Evolutionary conservation across 2,888 invertebrate species (phyloP).

Genomic region (Spodoptera picta): DNA sequence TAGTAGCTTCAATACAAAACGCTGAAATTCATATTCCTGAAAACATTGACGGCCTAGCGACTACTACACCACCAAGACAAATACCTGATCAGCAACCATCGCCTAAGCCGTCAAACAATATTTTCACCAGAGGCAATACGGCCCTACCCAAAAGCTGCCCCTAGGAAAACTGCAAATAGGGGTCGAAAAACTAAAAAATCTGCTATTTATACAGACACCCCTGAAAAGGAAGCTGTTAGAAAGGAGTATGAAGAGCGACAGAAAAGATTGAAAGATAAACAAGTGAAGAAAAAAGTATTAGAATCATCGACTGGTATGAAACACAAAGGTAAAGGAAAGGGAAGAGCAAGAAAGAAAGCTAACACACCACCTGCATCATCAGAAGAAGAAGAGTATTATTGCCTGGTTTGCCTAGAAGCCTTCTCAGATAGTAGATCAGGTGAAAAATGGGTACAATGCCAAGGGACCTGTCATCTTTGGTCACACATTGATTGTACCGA

Average conservation of each 20-base stretch:
- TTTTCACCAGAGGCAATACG: conserved; percentile 46
- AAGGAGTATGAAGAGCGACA: conserved; percentile 37
- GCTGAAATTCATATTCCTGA: conserved; percentile 5
- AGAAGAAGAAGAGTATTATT: conserved; percentile 23
- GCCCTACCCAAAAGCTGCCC: conserved; percentile 45
- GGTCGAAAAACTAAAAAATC: too few relatives aligned
- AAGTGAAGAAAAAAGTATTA: conserved; percentile 9
- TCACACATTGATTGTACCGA: conserved; percentile 39
- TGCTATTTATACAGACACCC: conserved; percentile 29
- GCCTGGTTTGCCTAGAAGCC: conserved; percentile 43
- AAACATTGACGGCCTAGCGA: conserved; percentile 8
- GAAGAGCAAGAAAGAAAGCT: conserved; percentile 3
- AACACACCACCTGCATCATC: conserved; percentile 2
- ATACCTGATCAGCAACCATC: too few relatives aligned
- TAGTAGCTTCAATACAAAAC: conserved; percentile 4
- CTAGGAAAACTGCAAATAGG: conserved; percentile 31
- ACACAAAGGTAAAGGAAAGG: conserved; percentile 2
- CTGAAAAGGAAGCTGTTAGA: conserved; percentile 49
- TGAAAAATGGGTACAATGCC: conserved; percentile 45
- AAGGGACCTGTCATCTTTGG: conserved; percentile 41
- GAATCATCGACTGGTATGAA: too few relatives aligned
- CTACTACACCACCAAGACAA: conserved; percentile 5
- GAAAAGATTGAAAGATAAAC: conserved; percentile 34
- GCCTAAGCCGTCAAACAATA: conserved; percentile 4
- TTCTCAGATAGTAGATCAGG: conserved; percentile 42